Base-by-base conservation (phyloP, 2,113 vertebrate species). In the Thymallus thymallus region DNA sequence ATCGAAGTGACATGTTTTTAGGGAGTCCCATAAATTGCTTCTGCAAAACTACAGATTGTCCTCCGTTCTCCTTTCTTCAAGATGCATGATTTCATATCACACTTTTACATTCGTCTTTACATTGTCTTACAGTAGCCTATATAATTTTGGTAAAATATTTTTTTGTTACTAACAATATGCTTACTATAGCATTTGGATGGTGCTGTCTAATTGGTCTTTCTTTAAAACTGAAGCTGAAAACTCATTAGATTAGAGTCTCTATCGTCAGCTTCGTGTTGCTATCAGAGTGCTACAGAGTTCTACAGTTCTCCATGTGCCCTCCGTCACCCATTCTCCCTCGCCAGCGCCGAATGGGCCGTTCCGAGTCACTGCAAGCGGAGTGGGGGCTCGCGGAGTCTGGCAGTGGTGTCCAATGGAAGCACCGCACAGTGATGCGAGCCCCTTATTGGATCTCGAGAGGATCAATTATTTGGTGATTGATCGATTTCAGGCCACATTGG, bases 391-490 rank as follows among this genome's bases (percentile, higher is more conserved):
- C 26, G 74, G 73, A 73, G 89, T 88, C 91, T 90, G 91, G 86
- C 84, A 84, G 79, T 78, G 75, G 74, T 82, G 85, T 76, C 96
- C 95, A 96, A 96, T 97, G 92, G 87, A 89, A 82, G 88, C 30
- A 66, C 73, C 76, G 81, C 82, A 80, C 79, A 76, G 84, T 55
- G 83, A 92, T 86, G 87, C 81, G 84, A 77, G 90, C 80, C 84
- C 83, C 86, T 87, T 86, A 96, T 96, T 96, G 95, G 96, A 85
- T 89, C 87, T 81, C 82, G 72, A 74, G 85, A 80, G 90, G 89
- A 95, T 95, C 94, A 93, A 95, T 96, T 92, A 92, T 88, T 86
- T 90, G 90, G 88, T 94, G 92, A 95, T 95, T 94, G 92, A 93
- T 94, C 88, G 92, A 90, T 91, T 88, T 91, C 86, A 91, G 91